A percentile compares a stretch with the other conserved stretches of the same genome.
Evolutionary conservation across 2,888 invertebrate genomes (phyloP).

Genomic region (Notodonta ziczac): DNA sequence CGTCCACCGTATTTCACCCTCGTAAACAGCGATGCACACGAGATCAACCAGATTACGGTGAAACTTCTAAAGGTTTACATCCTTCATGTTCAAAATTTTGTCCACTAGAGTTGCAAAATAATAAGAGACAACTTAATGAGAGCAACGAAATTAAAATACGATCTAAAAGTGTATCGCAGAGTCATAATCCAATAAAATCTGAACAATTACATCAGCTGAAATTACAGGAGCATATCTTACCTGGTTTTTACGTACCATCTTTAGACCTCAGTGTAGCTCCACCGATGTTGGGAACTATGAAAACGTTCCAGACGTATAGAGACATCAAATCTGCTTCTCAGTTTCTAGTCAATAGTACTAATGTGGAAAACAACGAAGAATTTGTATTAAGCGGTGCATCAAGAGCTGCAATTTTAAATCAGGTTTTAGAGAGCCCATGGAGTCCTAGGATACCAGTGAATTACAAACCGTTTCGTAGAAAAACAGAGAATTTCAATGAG

Average conservation of each 20-base stretch:
- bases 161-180: slow-evolving; percentile 23
- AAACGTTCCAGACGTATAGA: slow-evolving; percentile 14
- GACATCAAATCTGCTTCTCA: slow-evolving; percentile 10
- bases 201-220: slow-evolving; percentile 28
- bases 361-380: slow-evolving; percentile 16
- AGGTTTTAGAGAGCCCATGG: slow-evolving; percentile 85
- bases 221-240: slow-evolving; percentile 23
- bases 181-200: slow-evolving; percentile 11
- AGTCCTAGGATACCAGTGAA: slow-evolving; percentile 68
- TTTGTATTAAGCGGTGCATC: slow-evolving; percentile 12
- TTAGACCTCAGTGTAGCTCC: slow-evolving; percentile 35
- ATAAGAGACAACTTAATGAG: slow-evolving; percentile 10
- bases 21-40: slow-evolving; percentile 33
- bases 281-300: slow-evolving; percentile 25
- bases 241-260: slow-evolving; percentile 28
- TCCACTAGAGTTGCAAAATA: slow-evolving; percentile 16
- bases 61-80: slow-evolving; percentile 28
- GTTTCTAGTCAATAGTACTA: slow-evolving; percentile 5
- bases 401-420: slow-evolving; percentile 71
- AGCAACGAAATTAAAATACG: slow-evolving; percentile 11
- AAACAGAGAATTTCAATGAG: slow-evolving; percentile 26
- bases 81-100: slow-evolving; percentile 22
- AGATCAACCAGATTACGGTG: slow-evolving; percentile 36
- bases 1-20: slow-evolving; percentile 40
- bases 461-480: slow-evolving; percentile 64